Evolutionary conservation across 2,113 vertebrate genomes (phyloP), one percentile per base, ranked within the genome.

Genomic region (Hiodon tergisus): DNA sequence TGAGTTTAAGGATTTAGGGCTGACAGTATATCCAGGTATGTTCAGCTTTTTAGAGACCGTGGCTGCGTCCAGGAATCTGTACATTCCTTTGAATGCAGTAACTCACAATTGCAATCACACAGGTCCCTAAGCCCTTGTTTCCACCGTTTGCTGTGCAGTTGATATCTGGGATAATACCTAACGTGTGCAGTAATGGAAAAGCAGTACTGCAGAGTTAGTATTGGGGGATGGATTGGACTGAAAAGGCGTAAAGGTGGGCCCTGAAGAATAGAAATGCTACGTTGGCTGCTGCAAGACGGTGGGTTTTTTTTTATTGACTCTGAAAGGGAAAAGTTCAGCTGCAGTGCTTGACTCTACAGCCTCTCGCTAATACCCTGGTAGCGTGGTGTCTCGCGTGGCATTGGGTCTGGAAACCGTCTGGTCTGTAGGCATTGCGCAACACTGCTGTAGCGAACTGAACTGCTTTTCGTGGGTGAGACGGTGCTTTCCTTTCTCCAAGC

Each of bases 121-220:
- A 58, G 2, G 69, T 48, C 5, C 69, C 54, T 14, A 14, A 4
- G 10, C 13, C 10, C 10, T 31, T 47, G 5, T 47, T 4, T 17
- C 59, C 17, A 54, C 10, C 7, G 9, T 71, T 55, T 59, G 65
- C 13, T 2, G 17, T 58, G 10, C 47, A 46, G 17, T 71, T 31
- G 17, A n/a, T 71, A 47, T 16, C 17, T 71, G 69, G 10, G 10
- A 47, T 17, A 48, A 10, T 13, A 58, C 52, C 57, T 58, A 13
- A 63, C 14, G 54, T 57, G 13, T 69, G 67, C 11, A 1, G 14
- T 69, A 53, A 16, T 69, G 67, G 67, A 69, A 67, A 69, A 69
- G 13, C 9, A 52, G 48, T 16, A 48, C 6, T 3, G 31, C 31
- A 31, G 31, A 31, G 3, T 47, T 67, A 3, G 5, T 47, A 63